Evolutionary conservation across 2,797 vertebrate genomes (phyloP).

Genomic region (Neosilurus mollespiculum): DNA sequence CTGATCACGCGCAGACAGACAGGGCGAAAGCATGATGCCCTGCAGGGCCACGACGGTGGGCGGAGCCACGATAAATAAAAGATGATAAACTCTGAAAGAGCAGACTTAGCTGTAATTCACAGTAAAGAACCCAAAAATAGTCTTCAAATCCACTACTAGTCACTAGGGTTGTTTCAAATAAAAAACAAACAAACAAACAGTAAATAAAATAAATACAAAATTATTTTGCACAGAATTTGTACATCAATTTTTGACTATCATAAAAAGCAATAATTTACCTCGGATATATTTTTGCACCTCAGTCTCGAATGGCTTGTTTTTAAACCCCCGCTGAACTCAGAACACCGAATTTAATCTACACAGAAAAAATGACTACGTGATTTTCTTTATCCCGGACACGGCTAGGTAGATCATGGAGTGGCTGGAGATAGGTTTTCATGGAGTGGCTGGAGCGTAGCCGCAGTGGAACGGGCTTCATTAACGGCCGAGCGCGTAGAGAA

Average conservation of each 20-base stretch:
- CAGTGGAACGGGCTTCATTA: conserved; percentile 31
- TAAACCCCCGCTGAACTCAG: neutral
- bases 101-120: too few species aligned
- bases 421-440: too few species aligned
- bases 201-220: neutral
- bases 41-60: too few species aligned
- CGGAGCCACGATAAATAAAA: too few species aligned
- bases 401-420: neutral
- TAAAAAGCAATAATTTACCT: neutral
- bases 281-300: too few species aligned
- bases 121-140: too few species aligned
- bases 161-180: neutral
- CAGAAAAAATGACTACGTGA: conserved; percentile 25
- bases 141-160: too few species aligned
- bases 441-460: conserved; percentile 3
- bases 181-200: neutral
- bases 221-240: neutral
- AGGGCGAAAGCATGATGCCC: too few species aligned
- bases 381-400: conserved; percentile 28
- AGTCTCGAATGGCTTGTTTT: neutral
- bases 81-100: too few species aligned
- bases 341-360: neutral
- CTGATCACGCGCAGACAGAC: too few species aligned
- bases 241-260: neutral
- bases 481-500: conserved; percentile 16